phyloP scores from a whole-genome alignment of 1,140 invertebrate genomes.

The Limonius californicus region DNA sequence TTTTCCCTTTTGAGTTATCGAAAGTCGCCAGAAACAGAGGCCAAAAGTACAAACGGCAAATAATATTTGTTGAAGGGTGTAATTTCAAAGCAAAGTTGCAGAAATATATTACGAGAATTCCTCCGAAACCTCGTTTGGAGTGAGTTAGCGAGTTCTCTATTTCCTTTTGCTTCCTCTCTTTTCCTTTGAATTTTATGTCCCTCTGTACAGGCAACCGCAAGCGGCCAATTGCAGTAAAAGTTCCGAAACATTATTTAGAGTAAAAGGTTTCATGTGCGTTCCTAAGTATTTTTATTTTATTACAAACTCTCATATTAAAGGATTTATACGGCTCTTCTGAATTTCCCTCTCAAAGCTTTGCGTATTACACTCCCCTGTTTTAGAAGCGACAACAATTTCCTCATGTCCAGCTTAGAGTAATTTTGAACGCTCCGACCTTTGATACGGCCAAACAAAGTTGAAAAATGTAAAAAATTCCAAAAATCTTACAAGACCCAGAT shows the following conservation, averaged over 20 bases:
- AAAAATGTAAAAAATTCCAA: too few relatives aligned
- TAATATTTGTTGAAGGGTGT: neutral
- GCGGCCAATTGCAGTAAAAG: conserved; percentile 35
- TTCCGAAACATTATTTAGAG: conserved; percentile 35
- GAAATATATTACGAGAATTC: neutral
- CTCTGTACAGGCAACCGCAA: conserved; percentile 30
- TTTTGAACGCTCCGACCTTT: too few relatives aligned
- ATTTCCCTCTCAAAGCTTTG: conserved; percentile 6
- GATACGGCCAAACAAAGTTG: too few relatives aligned
- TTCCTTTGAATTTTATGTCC: conserved; percentile 15
- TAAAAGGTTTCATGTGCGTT: conserved; percentile 23
- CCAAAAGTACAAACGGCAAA: neutral
- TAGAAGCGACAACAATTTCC: neutral
- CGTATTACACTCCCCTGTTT: neutral
- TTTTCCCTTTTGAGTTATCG: too few relatives aligned
- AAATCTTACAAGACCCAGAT: too few relatives aligned
- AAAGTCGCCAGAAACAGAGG: too few relatives aligned
- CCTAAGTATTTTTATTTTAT: conserved; percentile 14
- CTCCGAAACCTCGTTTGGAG: neutral
- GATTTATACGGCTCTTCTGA: conserved; percentile 1
- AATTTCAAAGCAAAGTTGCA: neutral
- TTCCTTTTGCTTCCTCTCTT: conserved; percentile 11
- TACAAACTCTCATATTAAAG: conserved; percentile 9
- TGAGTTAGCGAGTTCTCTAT: neutral
- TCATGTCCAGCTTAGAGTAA: too few relatives aligned